Evolutionary conservation across 2,113 vertebrate genomes (phyloP), one percentile per base, ranked within the genome.

Genomic region (Salvelinus namaycush): DNA sequence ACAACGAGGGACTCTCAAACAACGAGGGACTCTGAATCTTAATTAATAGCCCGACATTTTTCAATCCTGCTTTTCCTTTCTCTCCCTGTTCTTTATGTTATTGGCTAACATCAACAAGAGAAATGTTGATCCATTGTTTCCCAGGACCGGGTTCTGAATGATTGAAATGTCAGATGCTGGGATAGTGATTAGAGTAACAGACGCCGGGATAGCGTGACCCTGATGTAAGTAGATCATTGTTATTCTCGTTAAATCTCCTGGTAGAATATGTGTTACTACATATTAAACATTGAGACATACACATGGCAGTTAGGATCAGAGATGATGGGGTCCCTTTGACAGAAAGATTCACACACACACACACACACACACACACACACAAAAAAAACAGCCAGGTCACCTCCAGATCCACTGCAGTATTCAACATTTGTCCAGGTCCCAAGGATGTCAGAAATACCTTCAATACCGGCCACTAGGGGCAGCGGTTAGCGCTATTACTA

Each of bases 191-290:
- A 82, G 83, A 90, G 70, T 82, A 87, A 88, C 88, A 91, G 84
- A 89, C 84, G 84, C 86, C 83, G 74, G 73, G 78, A 85, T 79
- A 75, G 78, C 83, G 72, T 81, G 85, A 90, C 82, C 89, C 88
- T 86, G 83, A 86, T 89, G 87, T 88, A 90, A 93, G 91, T 90
- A 89, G 85, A 2, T 76, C 80, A 87, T 92, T 89, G 84, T 90
- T 89, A 92, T 89, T 90, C 84, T 65, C 73, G 76, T 84, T 87
- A 83, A 87, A 73, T 84, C 83, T 80, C 66, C 69, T 64, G 81
- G 64, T 79, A 81, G 86, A 90, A 84, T 87, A 82, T 90, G 80
- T 86, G 82, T 86, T 89, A 84, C 89, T 84, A 81, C 85, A 92
- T 89, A 83, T 90, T 88, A 87, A 90, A 84, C 82, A 84, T 77